Percentiles rank a stretch among this genome's conserved stretches.
Evolutionary conservation across 2,797 vertebrate genomes (phyloP).

Genomic region (Gadopsis bispinosus): DNA sequence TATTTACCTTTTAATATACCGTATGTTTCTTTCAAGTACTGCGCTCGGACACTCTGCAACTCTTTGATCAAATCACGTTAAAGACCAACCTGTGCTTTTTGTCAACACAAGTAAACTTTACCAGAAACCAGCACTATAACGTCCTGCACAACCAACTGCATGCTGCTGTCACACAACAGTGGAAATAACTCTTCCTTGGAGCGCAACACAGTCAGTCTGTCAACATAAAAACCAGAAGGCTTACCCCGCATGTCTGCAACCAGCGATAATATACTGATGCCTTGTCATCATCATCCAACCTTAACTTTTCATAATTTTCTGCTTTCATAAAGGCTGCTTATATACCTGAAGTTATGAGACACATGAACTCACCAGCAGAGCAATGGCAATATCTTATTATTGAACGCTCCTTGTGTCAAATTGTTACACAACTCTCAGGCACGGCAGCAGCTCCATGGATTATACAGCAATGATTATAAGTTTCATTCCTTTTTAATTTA

Average conservation of each 20-base stretch:
- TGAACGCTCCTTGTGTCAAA: background rate
- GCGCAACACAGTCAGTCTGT: background rate
- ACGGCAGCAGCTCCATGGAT: background rate
- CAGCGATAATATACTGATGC: background rate
- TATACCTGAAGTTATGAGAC: background rate
- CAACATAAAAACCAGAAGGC: background rate
- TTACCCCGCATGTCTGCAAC: background rate
- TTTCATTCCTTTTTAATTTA: background rate
- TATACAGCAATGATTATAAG: background rate
- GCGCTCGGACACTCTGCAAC: too few species aligned
- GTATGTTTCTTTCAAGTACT: too few species aligned
- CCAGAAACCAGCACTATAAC: background rate
- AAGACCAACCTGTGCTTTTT: background rate
- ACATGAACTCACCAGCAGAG: background rate
- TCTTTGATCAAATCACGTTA: background rate
- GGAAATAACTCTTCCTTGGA: background rate
- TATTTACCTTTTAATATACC: background rate
- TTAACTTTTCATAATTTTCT: background rate
- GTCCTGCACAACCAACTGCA: background rate
- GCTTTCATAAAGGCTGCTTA: background rate
- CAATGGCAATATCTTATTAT: background rate
- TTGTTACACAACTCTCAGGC: background rate
- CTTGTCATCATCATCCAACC: background rate
- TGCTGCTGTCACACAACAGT: background rate
- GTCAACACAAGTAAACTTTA: background rate